A percentile compares a stretch with the other conserved stretches of the same genome.
phyloP scores from a whole-genome alignment of 2,888 invertebrate genomes.

The Cosmorhoe ocellata region DNA sequence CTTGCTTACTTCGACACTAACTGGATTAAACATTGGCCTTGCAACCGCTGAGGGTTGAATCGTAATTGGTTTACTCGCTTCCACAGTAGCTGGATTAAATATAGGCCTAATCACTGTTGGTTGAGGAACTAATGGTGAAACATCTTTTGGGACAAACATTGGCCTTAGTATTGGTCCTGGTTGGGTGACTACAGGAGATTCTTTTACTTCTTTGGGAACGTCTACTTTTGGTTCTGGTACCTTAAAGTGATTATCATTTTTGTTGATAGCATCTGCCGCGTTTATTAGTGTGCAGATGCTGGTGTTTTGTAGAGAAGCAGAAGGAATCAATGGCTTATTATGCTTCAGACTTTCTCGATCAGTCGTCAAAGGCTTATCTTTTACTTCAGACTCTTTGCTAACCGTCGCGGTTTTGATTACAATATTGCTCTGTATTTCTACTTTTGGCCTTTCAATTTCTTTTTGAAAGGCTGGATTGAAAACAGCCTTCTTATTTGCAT shows the following conservation, averaged over 20 bases:
- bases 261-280: conserved; percentile 65
- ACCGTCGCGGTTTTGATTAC: conserved; percentile 61
- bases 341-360: conserved; percentile 8
- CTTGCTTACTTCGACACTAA: conserved; percentile 41
- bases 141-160: conserved; percentile 55
- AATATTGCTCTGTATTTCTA: conserved; percentile 74
- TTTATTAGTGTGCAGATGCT: conserved; percentile 63
- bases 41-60: not conserved
- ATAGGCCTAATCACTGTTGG: not conserved
- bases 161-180: conserved; percentile 38
- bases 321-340: not conserved
- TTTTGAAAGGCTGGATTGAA: conserved; percentile 48
- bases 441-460: conserved; percentile 43
- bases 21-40: not conserved
- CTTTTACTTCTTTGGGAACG: conserved; percentile 45
- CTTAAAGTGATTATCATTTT: conserved; percentile 58
- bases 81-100: not conserved
- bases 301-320: conserved; percentile 33
- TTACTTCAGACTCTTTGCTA: conserved; percentile 48
- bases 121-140: conserved; percentile 17
- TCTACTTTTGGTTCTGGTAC: conserved; percentile 55
- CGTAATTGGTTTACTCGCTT: conserved; percentile 47
- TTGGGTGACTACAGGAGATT: conserved; percentile 36
- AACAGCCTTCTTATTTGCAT: conserved; percentile 36
- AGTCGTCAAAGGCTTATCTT: conserved; percentile 20